Evolutionary conservation across 2,888 invertebrate species (phyloP), one percentile per base, ranked within the genome.

Genomic region (Idaea biselata): DNA sequence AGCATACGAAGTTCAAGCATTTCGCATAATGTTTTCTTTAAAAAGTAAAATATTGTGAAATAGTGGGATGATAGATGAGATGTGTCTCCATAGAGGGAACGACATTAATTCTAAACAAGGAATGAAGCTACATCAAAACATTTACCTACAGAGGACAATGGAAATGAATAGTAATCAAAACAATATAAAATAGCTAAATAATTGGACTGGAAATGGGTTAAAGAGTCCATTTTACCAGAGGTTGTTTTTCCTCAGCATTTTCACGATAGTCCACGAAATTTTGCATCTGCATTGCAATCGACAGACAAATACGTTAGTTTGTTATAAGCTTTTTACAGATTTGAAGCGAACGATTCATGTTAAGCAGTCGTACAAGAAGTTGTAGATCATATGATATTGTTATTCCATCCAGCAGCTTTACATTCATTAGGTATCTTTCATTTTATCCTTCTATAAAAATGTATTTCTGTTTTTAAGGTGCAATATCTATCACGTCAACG

Each of bases 181-280:
- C 59, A 59, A 73, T 65, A 67, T 44, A 74, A 70, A 74, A 73
- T 76, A 82, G 82, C 83, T 84, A 86, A 81, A 83, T 82, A 81
- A 83, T 83, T 88, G 88, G 89, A 88, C 86, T 88, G 76, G 79
- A 78, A 84, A 78, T 82, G 84, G 87, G 87, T 84, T 82, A 84
- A 82, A 75, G 77, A 78, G 81, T 86, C 86, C 84, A 80, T 91
- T 94, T 95, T 96, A 97, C 97, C 97, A 97, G 95, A 94, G 97
- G 97, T 91, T 97, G 95, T 93, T 96, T 96, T 94, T 97, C 97
- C 95, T 97, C 97, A 93, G 96, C 95, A 91, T 96, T 95, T 93
- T 96, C 96, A 95, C 95, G 96, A 95, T 96, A 96, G 94, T 97
- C 97, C 96, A 96, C 96, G 95, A 96, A 95, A 94, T 96, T 94